Evolutionary conservation across 53 echinoderm and acorn worm genomes (phyloP).

Genomic region (Patiria pectinifera): DNA sequence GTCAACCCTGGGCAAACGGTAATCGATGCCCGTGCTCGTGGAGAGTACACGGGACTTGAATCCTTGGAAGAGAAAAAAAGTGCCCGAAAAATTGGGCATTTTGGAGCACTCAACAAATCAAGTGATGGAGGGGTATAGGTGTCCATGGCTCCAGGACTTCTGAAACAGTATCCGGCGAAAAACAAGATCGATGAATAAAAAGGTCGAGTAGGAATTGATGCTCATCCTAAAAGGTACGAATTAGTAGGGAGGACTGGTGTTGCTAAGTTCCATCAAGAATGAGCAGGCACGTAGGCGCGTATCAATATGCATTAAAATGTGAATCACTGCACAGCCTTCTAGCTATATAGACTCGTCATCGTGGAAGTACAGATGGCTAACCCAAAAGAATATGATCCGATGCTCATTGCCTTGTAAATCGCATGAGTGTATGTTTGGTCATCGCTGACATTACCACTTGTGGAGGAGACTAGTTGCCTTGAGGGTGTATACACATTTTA

Average conservation of each 20-base stretch:
- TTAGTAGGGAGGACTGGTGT: background rate
- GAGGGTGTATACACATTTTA: too few relatives aligned
- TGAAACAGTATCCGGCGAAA: conserved; percentile 34
- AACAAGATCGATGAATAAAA: conserved; percentile 12
- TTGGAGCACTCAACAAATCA: conserved; percentile 14
- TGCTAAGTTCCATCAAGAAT: conserved; percentile 30
- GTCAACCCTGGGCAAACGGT: background rate
- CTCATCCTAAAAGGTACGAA: conserved; percentile 16
- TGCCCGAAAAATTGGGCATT: background rate
- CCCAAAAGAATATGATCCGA: too few relatives aligned
- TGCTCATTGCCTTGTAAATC: background rate
- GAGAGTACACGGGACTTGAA: background rate
- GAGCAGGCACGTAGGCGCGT: conserved; percentile 7
- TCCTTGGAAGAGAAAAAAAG: background rate
- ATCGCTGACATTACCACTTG: background rate
- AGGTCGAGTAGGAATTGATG: conserved; percentile 3
- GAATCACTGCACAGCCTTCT: background rate
- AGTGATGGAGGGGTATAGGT: background rate
- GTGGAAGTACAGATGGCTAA: background rate
- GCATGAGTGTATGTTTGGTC: background rate
- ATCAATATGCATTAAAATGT: conserved; percentile 6
- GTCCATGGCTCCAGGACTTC: background rate
- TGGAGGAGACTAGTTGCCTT: too few relatives aligned
- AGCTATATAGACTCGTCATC: background rate
- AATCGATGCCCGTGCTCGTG: background rate